A percentile compares a stretch with the other conserved stretches of the same genome.
Conservation (phyloP, 1,140 invertebrate species). For the Macrostomum lignano region DNA sequence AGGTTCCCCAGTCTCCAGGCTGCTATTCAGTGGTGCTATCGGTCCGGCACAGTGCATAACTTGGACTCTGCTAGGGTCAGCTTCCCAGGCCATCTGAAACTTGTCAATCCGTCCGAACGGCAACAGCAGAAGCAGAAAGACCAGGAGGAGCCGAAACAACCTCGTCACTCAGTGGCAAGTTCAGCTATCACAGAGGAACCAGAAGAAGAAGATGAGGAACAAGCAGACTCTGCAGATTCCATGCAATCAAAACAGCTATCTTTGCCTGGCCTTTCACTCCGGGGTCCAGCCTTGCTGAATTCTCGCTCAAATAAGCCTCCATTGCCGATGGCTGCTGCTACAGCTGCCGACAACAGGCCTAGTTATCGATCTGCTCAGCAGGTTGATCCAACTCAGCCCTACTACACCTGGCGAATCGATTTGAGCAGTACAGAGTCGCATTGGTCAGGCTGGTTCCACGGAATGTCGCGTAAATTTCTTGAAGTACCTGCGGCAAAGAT, state of each 20-base stretch:
- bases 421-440: constrained; percentile 53
- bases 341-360: no score
- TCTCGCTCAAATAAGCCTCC: no score
- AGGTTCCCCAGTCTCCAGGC: constrained; percentile 55
- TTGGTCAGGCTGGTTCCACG: constrained; percentile 81
- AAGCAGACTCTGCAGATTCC: constrained; percentile 5
- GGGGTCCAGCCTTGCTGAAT: no score
- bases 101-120: constrained; percentile 10
- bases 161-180: constrained; percentile 8
- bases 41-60: constrained; percentile 67
- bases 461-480: constrained; percentile 46
- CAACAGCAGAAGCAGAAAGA: constrained; percentile 11
- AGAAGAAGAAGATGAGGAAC: constrained; percentile 14
- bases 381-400: no score
- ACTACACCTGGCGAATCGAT: constrained; percentile 62
- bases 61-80: constrained; percentile 66
- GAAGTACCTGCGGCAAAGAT: constrained; percentile 36
- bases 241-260: constrained; percentile 5
- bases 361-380: no score
- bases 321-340: no score
- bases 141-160: constrained; percentile 16
- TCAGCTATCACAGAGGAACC: constrained; percentile 23
- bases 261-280: constrained; percentile 1
- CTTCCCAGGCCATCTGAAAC: constrained; percentile 75
- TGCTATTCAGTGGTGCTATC: constrained; percentile 79